phyloP scores from a whole-genome alignment of 2,113 vertebrate genomes.

The Sinocyclocheilus anophthalmus region DNA sequence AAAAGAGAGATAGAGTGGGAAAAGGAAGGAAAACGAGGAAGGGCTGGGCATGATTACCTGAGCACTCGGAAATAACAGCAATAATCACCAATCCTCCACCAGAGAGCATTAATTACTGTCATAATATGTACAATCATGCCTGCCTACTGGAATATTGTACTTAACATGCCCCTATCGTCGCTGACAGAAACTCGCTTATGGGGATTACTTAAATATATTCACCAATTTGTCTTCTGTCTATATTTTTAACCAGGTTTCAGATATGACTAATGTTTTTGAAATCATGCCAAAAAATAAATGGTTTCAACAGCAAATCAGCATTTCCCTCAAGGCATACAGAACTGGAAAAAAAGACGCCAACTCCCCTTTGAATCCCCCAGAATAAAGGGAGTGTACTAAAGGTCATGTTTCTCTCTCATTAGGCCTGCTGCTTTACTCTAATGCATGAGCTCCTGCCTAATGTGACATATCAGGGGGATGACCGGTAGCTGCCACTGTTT shows the following conservation, averaged over 20 bases:
- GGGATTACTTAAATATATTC: conserved; percentile 30
- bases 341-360: background rate
- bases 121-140: background rate
- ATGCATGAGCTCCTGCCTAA: conserved; percentile 48
- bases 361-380: background rate
- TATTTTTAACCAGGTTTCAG: background rate
- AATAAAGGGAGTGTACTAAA: conserved; percentile 39
- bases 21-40: background rate
- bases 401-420: conserved; percentile 51
- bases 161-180: background rate
- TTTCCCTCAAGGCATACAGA: conserved; percentile 20
- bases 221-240: conserved; percentile 8
- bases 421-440: conserved; percentile 23
- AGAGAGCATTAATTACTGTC: conserved; percentile 44
- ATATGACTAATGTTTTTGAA: conserved; percentile 7
- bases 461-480: conserved; percentile 50
- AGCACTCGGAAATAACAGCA: background rate
- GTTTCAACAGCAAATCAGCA: conserved; percentile 19
- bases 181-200: background rate
- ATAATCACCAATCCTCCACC: conserved; percentile 33
- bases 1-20: conserved; percentile 17
- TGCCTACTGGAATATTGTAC: background rate
- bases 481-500: conserved; percentile 56
- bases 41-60: background rate
- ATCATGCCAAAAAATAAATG: conserved; percentile 17